Conservation (phyloP, 2,888 invertebrate genomes). For the Leptopterna dolabrata region DNA sequence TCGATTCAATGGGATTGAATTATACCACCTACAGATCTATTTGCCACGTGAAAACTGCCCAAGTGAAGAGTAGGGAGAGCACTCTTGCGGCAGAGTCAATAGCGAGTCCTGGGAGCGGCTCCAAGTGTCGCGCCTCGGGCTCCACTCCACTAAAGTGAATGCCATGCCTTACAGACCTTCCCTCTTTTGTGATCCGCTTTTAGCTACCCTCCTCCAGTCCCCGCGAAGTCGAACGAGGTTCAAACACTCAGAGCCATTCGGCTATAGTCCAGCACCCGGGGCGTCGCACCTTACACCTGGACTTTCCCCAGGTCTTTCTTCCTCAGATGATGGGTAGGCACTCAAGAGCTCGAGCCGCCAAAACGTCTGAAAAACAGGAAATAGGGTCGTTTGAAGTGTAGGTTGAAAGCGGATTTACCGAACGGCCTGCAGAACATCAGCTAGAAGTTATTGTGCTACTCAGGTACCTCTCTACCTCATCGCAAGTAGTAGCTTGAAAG, state of each 20-base stretch:
- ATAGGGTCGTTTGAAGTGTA: too few species aligned
- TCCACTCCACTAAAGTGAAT: neutral
- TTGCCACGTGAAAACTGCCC: neutral
- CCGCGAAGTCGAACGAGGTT: neutral
- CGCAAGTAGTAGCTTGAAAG: too few species aligned
- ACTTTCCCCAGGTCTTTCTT: neutral
- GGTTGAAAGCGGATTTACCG: too few species aligned
- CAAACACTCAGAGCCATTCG: neutral
- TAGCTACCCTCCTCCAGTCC: neutral
- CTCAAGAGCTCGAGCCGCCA: neutral
- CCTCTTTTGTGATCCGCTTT: conserved; percentile 3
- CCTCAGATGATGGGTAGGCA: neutral
- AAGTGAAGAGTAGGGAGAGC: neutral
- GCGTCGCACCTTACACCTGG: neutral
- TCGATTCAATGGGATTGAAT: neutral
- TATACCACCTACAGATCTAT: neutral
- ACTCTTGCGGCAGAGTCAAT: neutral
- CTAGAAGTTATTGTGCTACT: too few species aligned
- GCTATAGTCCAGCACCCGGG: neutral
- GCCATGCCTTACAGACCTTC: neutral
- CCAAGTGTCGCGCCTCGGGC: conserved; percentile 3
- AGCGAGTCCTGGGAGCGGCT: neutral
- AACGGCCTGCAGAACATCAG: too few species aligned
- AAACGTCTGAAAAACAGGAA: neutral
- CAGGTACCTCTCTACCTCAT: too few species aligned